Base-by-base conservation (phyloP, 2,797 vertebrate genomes). In the Myotis findleyi region DNA sequence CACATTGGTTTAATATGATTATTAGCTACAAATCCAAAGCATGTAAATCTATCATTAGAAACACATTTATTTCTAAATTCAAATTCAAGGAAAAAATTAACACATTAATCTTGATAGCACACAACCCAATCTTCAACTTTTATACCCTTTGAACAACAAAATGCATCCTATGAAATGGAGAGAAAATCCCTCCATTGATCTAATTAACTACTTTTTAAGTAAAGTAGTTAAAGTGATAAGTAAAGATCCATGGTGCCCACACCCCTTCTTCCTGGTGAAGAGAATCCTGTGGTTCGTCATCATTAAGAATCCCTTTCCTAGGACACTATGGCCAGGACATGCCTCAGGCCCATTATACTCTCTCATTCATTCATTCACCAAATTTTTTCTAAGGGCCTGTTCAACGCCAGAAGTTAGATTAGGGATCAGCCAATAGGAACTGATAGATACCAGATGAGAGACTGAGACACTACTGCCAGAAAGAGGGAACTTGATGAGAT, bases 21-120 rank as follows among this genome's bases (percentile, higher is more conserved):
- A 25, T 68, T 81, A 83, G 27, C 36, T 83, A 87, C 9, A 92
- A 84, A 69, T 59, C 18, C 51, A 86, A 94, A 89, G 30, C 44
- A 81, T 69, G 81, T 80, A 72, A 94, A 81, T 69, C 68, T 17
- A 75, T 62, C 57, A 75, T 92, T 76, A 41, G 66, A 92, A 51
- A 53, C 23, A 51, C 20, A 33, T 33, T 76, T 75, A 69, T 80
- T 89, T 85, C 71, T 75, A 59, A 92, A 53, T 36, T 81, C 81
- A 55, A 75, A 69, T 38, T 53, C 30, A 75, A n/a, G 49, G 4
- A 27, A 51, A 75, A 33, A 57, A 51, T 55, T 30, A 85, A n/a
- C 18, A 36, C 18, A 75, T 12, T 12, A 30, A 59, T 94, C 36
- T 73, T 81, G 49, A 69, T 12, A 85, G 20, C 30, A 89, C n/a